Base-by-base conservation (phyloP, 2,113 vertebrate species). In the Hippolais icterina region DNA sequence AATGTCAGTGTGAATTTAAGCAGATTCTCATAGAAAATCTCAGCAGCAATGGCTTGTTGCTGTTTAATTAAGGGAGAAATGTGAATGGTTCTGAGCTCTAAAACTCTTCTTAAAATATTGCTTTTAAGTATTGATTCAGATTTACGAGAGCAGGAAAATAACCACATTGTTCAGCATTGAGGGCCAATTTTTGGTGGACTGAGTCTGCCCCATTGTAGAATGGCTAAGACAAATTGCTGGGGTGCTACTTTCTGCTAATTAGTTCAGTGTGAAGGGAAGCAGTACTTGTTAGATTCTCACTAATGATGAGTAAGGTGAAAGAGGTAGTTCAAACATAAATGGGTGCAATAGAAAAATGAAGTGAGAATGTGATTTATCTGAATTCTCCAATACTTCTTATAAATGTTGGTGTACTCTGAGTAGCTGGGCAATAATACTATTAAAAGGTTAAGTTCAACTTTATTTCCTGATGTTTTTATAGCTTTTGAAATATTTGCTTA, bases 361-460 rank as follows among this genome's bases (percentile, higher is more conserved):
- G 20, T 21, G 31, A 33, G 39, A 44, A 6, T 47, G 15, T 54
- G 22, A 2, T 52, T 53, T 65, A 37, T 13, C 1, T 71, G 25
- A 1, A 0, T 60, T 86, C 4, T 28, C 2, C 4, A 46, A 4
- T 41, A 3, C 0, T 15, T 4, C 2, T 60, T 64, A 15, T 15
- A 13, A 61, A 23, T 2, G 1, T 5, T 13, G 8, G 2, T 27
- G 8, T 61, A 4, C 11, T 89, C 24, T 37, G 15, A 37, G 5
- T 60, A 61, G 31, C 22, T 65, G 16, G 29, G 23, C 18, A 85
- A 21, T 23, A 29, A 8, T 33, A 3, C 3, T 49, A 9, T 29
- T 1, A 33, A 44, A 61, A 74, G 0, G 3, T 7, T 61, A 24
- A 21, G 27, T 81, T 57, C 13, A 9, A 9, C 2, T 10, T 22